phyloP scores from a whole-genome alignment of 2,113 vertebrate species.

The Hyperoodon ampullatus region DNA sequence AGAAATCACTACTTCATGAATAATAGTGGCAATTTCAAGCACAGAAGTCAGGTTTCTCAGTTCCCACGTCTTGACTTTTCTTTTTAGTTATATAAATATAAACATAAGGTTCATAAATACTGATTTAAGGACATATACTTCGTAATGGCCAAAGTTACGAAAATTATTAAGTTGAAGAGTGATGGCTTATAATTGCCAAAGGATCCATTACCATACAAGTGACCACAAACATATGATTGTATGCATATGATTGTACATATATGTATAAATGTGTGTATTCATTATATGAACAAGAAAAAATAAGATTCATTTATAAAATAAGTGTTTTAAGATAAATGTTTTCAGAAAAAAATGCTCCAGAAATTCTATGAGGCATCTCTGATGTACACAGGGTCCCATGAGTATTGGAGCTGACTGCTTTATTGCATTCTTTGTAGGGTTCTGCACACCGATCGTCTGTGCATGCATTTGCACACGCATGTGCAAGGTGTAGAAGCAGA shows the following conservation, averaged over 20 bases:
- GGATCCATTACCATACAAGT: neutral
- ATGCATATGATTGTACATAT: neutral
- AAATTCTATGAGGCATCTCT: neutral
- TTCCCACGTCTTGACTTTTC: neutral
- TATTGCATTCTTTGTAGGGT: neutral
- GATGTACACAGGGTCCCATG: neutral
- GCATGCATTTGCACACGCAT: neutral
- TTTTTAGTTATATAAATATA: neutral
- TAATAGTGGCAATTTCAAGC: neutral
- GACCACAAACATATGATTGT: neutral
- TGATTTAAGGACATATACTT: neutral
- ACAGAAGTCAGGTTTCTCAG: neutral
- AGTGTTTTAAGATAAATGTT: neutral
- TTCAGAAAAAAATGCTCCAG: neutral
- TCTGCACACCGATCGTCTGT: neutral
- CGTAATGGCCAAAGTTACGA: neutral
- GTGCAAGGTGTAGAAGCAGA: neutral
- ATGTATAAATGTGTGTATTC: neutral
- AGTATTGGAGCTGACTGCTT: neutral
- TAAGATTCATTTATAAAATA: neutral
- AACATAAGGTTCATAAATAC: neutral
- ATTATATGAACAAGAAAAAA: neutral
- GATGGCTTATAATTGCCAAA: neutral
- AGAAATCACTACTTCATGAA: neutral
- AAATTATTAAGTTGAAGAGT: neutral